phyloP scores from a whole-genome alignment of 2,797 vertebrate genomes.

The Melanotaenia maccullochi region DNA sequence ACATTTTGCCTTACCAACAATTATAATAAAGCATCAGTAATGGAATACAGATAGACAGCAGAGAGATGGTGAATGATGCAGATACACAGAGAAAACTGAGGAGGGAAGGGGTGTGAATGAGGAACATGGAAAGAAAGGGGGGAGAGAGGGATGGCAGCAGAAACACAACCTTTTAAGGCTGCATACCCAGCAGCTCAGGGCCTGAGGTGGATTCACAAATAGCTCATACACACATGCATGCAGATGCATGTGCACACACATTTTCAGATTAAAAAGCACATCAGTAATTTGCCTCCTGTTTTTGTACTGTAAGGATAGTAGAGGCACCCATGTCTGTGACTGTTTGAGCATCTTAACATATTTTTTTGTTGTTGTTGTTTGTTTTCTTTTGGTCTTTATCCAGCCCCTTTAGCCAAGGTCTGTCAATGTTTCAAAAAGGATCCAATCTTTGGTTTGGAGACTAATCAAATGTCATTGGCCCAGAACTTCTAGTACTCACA shows the following conservation, averaged over 20 bases:
- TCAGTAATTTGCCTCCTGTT: constrained; percentile 33
- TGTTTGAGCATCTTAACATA: constrained; percentile 49
- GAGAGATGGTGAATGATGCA: constrained; percentile 41
- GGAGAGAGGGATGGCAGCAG: constrained; percentile 66
- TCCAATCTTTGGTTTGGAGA: constrained; percentile 43
- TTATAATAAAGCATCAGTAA: constrained; percentile 63
- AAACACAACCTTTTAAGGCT: constrained; percentile 86
- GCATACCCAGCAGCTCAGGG: constrained; percentile 78
- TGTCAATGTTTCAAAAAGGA: constrained; percentile 54
- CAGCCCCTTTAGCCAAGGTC: constrained; percentile 44
- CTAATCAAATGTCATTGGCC: constrained; percentile 47
- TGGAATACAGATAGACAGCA: constrained; percentile 50
- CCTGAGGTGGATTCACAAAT: constrained; percentile 81
- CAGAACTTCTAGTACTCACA: constrained; percentile 33
- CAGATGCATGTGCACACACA: constrained; percentile 44
- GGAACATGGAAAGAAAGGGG: constrained; percentile 15
- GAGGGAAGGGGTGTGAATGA: constrained; percentile 31
- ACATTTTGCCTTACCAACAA: constrained; percentile 53
- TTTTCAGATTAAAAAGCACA: constrained; percentile 34
- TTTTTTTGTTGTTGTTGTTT: constrained; percentile 30
- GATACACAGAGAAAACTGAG: constrained; percentile 54
- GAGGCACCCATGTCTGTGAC: constrained; percentile 39
- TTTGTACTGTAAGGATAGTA: constrained; percentile 56
- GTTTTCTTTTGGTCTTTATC: constrained; percentile 35
- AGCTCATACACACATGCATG: constrained; percentile 74